Evolutionary conservation across 2,113 vertebrate genomes (phyloP).

Genomic region (Notiomystis cincta): DNA sequence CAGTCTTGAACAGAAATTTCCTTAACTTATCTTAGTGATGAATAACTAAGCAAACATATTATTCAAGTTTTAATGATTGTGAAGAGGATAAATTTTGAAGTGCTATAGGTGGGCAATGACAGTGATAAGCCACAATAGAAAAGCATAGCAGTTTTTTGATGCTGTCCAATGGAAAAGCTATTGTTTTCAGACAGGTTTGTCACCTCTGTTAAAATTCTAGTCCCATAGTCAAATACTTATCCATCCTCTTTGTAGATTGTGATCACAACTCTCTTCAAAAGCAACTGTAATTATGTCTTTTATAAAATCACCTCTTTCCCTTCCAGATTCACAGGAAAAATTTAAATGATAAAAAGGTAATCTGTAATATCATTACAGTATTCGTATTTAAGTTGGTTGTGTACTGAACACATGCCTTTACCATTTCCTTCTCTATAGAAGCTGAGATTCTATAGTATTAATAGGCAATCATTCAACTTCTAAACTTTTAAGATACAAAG

Average conservation of each 20-base stretch:
- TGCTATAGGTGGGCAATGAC: not conserved
- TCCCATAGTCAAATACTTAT: not conserved
- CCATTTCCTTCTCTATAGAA: not conserved
- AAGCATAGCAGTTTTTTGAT: not conserved
- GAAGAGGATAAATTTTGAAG: not conserved
- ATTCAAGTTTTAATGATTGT: not conserved
- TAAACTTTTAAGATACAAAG: not conserved
- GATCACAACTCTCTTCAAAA: slow-evolving; percentile 13
- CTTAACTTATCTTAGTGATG: not conserved
- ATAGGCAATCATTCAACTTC: not conserved
- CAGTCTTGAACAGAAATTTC: not conserved
- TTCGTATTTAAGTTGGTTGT: not conserved
- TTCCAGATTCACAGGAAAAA: not conserved
- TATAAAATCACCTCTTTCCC: not conserved
- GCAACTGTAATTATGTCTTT: slow-evolving; percentile 31
- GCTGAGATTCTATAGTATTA: not conserved
- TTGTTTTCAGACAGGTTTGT: slow-evolving; percentile 6
- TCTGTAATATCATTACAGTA: slow-evolving; percentile 20
- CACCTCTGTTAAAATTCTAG: not conserved
- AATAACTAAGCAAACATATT: not conserved
- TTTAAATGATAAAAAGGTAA: slow-evolving; percentile 46
- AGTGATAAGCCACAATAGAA: not conserved
- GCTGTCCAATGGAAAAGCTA: not conserved
- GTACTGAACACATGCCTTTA: not conserved
- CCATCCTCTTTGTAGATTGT: not conserved